Percentiles rank a stretch among this genome's conserved stretches.
Evolutionary conservation across 2,113 vertebrate species (phyloP).

Genomic region (Rhinopomastus cyanomelas): DNA sequence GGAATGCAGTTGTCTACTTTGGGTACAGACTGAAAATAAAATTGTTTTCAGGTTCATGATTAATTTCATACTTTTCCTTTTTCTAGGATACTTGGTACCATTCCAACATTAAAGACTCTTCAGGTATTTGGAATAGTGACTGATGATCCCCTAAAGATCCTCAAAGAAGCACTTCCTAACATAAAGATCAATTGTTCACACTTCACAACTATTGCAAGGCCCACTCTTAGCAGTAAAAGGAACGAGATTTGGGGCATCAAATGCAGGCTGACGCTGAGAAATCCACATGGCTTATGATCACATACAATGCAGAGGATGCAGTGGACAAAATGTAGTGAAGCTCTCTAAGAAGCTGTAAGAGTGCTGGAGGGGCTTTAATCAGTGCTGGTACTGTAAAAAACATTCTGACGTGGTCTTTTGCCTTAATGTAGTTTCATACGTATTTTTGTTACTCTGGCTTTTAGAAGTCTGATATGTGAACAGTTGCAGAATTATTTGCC

Average conservation of each 20-base stretch:
- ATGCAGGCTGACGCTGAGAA: conserved; percentile 78
- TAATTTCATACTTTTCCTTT: not conserved
- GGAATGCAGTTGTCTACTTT: not conserved
- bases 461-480: not conserved
- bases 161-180: conserved; percentile 80
- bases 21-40: not conserved
- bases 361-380: not conserved
- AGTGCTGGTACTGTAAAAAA: conserved; percentile 15
- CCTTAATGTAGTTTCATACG: not conserved
- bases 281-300: conserved; percentile 31
- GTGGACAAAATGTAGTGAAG: not conserved
- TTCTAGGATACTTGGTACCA: conserved; percentile 83
- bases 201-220: conserved; percentile 85
- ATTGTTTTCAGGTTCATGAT: not conserved
- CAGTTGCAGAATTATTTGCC: not conserved
- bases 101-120: conserved; percentile 79
- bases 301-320: not conserved
- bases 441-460: not conserved
- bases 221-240: conserved; percentile 73
- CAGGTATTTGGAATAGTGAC: conserved; percentile 89
- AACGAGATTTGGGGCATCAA: conserved; percentile 85
- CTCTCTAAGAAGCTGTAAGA: not conserved
- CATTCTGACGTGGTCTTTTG: not conserved
- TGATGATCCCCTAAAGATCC: conserved; percentile 76
- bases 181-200: conserved; percentile 84